These are phyloP conservation scores for Philereme transversata DNA, from an alignment of 2,888 invertebrate species.

Conservation along the genomic window DNA sequence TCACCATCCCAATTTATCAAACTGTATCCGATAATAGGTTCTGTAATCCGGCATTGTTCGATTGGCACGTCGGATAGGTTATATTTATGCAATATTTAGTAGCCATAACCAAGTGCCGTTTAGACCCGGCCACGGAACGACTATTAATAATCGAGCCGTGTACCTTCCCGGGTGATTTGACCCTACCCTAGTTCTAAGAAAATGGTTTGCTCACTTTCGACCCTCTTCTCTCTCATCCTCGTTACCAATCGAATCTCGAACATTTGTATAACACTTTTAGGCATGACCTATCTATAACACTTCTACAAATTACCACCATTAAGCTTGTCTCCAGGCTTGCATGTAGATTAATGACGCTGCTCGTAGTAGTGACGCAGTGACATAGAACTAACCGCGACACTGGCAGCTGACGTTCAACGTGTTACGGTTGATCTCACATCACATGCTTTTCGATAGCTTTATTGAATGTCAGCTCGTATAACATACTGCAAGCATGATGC, in stretches of 20 bases:
- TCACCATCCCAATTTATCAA: conserved; percentile 30
- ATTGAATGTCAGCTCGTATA: conserved; percentile 9
- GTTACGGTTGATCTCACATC: conserved; percentile 23
- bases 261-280: background rate
- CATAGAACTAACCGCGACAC: conserved; percentile 21
- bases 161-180: conserved; percentile 57
- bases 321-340: conserved; percentile 2
- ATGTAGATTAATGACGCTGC: conserved; percentile 9
- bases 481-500: conserved; percentile 2
- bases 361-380: conserved; percentile 17
- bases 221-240: conserved; percentile 8
- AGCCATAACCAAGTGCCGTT: conserved; percentile 50
- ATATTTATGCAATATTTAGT: conserved; percentile 60
- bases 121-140: conserved; percentile 56
- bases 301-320: conserved; percentile 4
- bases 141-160: conserved; percentile 68
- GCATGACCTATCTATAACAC: background rate
- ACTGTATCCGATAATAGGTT: conserved; percentile 28
- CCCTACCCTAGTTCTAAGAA: conserved; percentile 46
- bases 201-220: conserved; percentile 37
- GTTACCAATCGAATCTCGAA: background rate
- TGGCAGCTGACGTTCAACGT: conserved; percentile 16
- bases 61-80: conserved; percentile 45
- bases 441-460: conserved; percentile 24
- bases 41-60: conserved; percentile 26